Percentiles rank a stretch among this genome's conserved stretches.
Conservation (phyloP, 2,797 vertebrate species). For the Petrocephalus schoutedeni region DNA sequence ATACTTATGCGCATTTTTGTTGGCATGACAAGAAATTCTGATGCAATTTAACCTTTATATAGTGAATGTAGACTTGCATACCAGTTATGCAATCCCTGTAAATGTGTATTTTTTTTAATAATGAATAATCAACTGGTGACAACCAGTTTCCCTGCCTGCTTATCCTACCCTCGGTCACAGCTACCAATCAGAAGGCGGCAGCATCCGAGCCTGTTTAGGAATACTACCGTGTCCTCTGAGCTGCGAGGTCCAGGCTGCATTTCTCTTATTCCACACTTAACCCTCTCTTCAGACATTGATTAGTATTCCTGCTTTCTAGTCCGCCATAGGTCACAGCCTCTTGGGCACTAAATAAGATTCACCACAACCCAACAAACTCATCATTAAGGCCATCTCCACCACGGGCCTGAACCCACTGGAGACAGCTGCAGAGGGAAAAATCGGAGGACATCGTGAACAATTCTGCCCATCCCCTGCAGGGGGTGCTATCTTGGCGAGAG, state of each 20-base stretch:
- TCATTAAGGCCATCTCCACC: background rate
- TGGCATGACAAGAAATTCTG: background rate
- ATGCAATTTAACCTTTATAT: background rate
- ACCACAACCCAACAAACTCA: background rate
- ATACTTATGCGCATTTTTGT: background rate
- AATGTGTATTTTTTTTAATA: background rate
- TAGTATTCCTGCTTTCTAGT: background rate
- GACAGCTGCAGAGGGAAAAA: background rate
- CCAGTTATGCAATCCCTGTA: background rate
- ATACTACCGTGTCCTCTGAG: background rate
- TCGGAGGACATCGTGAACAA: background rate
- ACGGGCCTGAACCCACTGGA: background rate
- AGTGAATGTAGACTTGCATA: background rate
- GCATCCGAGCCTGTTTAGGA: background rate
- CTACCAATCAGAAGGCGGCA: background rate
- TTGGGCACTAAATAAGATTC: background rate
- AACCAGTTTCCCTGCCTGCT: background rate
- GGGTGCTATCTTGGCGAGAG: background rate
- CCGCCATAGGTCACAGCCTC: background rate
- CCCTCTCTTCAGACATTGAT: background rate
- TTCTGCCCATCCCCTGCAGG: background rate
- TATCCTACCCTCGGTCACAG: background rate
- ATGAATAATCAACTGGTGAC: background rate
- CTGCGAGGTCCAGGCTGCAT: too few species aligned
- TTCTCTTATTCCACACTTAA: background rate